A percentile compares a stretch with the other conserved stretches of the same genome.
Conservation (phyloP, 2,797 vertebrate species). For the Eulemur mongoz region DNA sequence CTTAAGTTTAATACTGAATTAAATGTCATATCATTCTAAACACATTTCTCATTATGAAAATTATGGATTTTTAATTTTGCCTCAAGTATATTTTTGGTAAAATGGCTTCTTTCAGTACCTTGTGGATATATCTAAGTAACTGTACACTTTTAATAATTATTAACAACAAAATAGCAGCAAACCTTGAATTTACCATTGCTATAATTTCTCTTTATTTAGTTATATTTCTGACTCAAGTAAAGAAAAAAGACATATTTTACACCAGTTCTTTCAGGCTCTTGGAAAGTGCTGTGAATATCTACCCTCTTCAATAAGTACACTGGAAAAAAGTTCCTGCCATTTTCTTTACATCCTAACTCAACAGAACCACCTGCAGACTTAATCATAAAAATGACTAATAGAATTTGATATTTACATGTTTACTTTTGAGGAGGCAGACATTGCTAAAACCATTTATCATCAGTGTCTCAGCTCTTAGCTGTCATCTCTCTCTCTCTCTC, state of each 20-base stretch:
- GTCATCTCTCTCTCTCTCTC: not conserved
- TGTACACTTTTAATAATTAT: not conserved
- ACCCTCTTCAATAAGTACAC: not conserved
- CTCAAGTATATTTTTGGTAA: not conserved
- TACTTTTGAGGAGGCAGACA: not conserved
- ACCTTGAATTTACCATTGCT: not conserved
- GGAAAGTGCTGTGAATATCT: not conserved
- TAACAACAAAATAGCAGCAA: not conserved
- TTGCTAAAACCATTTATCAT: not conserved
- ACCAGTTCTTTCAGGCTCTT: not conserved
- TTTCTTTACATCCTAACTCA: not conserved
- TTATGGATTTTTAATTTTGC: not conserved
- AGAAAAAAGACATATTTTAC: not conserved
- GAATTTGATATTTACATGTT: not conserved
- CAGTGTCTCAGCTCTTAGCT: not conserved
- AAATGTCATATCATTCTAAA: not conserved
- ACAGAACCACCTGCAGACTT: not conserved
- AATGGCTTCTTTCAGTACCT: not conserved
- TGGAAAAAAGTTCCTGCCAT: not conserved
- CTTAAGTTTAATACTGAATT: not conserved
- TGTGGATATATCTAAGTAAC: not conserved
- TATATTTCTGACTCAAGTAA: not conserved
- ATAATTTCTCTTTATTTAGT: not conserved
- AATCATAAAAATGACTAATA: not conserved
- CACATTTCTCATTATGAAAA: not conserved